Evolutionary conservation across 2,888 invertebrate species (phyloP), one percentile per base, ranked within the genome.

Genomic region (Apamea crenata): DNA sequence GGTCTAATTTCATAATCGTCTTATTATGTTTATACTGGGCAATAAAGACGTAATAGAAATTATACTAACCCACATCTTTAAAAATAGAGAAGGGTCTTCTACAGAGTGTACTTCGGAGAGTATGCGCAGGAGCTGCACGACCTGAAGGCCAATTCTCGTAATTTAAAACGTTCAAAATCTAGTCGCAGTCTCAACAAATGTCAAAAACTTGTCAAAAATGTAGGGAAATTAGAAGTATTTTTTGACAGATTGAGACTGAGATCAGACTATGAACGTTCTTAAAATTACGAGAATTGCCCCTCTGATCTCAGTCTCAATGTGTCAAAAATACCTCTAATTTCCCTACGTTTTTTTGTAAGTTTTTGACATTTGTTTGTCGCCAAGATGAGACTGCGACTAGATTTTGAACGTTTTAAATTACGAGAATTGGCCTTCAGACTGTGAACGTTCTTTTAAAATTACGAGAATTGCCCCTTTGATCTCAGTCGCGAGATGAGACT

Each of bases 1-100:
- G 29, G 71, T 84, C 53, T 74, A 74, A 83, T 87, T 87, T 84
- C 65, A 69, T 72, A 69, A 84, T 69, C 67, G 65, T 83, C 80
- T 72, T 68, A 84, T 79, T 83, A 72, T 65, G 80, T 86, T 85
- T 73, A 66, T 73, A 65, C 77, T 77, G 16, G n/a, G 68, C 68
- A 69, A 86, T 86, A 36, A 73, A 83, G 72, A 59, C 29, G 18
- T 53, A 47, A 68, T 72, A 68, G 6, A 71, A 80, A 80, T 63
- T 44, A 40, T 81, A 32, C 2, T 3, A 36, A 59, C 16, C 50
- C 1, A 47, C n/a, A 53, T 40, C 36, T 53, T 72, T 5, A 21
- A 80, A 56, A 29, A 4, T 36, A 29, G 4, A 18, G 2, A 25
- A 32, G 1, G 56, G 56, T n/a, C 12, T n/a, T 56, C n/a, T 10